These are phyloP conservation scores for Anthoptus insignis DNA, from an alignment of 2,888 invertebrate genomes.

Conservation along the genomic window DNA sequence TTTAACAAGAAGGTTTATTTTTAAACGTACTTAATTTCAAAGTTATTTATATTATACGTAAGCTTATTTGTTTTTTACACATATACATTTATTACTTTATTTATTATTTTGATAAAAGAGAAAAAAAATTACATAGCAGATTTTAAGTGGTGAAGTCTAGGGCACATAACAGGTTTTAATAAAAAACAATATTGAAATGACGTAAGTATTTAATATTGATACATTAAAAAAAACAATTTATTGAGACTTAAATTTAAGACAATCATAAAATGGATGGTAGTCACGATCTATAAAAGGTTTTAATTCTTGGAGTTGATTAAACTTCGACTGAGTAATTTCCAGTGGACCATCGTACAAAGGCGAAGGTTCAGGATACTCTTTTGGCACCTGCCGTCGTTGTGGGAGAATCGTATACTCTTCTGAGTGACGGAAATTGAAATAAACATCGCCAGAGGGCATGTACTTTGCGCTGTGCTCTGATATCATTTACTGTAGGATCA, in stretches of 20 bases:
- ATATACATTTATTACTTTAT: no score
- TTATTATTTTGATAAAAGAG: no score
- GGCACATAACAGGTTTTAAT: no score
- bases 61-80: no score
- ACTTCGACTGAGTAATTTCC: constrained; percentile 26
- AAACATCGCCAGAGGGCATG: background rate
- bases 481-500: background rate
- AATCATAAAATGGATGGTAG: constrained; percentile 31
- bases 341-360: constrained; percentile 10
- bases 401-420: constrained; percentile 11
- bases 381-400: constrained; percentile 9
- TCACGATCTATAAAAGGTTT: constrained; percentile 36
- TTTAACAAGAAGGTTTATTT: no score
- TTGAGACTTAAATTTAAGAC: constrained; percentile 12
- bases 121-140: no score
- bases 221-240: no score
- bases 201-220: no score
- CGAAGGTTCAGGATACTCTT: constrained; percentile 14
- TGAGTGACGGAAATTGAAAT: background rate
- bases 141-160: no score
- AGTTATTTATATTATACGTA: no score
- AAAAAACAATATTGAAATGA: no score
- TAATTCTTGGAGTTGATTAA: constrained; percentile 25
- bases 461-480: background rate
- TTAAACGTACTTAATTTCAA: no score